phyloP scores from a whole-genome alignment of 2,797 vertebrate genomes.

The Melanotaenia boesemani region DNA sequence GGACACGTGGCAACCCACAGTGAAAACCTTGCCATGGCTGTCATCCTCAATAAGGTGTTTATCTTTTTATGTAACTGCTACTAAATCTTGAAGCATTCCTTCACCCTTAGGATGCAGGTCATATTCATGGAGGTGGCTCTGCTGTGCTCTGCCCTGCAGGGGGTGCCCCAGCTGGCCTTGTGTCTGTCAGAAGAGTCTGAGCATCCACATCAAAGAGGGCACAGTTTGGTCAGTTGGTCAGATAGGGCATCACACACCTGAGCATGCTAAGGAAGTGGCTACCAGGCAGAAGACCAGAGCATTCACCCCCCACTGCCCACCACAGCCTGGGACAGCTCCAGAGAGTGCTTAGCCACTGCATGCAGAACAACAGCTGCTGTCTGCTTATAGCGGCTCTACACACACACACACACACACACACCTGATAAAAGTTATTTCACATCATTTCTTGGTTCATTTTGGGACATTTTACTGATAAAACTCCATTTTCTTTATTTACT shows the following conservation, averaged over 20 bases:
- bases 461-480: too few species aligned
- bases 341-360: constrained; percentile 93
- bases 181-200: constrained; percentile 93
- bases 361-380: constrained; percentile 92
- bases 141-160: constrained; percentile 80
- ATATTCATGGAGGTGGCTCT: constrained; percentile 5
- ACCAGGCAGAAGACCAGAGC: constrained; percentile 90
- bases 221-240: constrained; percentile 92
- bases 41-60: constrained; percentile 92
- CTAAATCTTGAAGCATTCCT: constrained; percentile 9
- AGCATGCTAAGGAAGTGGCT: constrained; percentile 89
- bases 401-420: constrained; percentile 30
- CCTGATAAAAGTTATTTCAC: not conserved
- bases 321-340: constrained; percentile 89
- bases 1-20: constrained; percentile 92
- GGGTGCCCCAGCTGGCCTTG: constrained; percentile 89
- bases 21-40: constrained; percentile 93
- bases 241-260: constrained; percentile 89
- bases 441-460: not conserved
- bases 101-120: constrained; percentile 43
- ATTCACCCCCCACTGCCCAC: constrained; percentile 89
- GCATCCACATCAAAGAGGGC: constrained; percentile 91
- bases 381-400: constrained; percentile 94
- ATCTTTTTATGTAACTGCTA: constrained; percentile 11
- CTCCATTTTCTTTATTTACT: too few species aligned